A percentile compares a stretch with the other conserved stretches of the same genome.
phyloP scores from a whole-genome alignment of 2,113 vertebrate genomes.

The Panthera uncia region DNA sequence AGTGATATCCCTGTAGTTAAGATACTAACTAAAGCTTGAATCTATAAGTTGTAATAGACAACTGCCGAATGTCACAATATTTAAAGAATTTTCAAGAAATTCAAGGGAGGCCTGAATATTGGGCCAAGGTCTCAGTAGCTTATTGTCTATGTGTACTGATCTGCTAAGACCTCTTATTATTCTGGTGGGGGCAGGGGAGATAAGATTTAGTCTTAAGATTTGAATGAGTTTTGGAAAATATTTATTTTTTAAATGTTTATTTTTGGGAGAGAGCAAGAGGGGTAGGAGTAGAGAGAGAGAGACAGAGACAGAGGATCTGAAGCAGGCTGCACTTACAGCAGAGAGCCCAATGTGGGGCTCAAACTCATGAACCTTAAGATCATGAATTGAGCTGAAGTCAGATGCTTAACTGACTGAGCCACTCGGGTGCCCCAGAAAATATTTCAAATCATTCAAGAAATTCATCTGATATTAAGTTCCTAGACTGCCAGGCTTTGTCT shows the following conservation, averaged over 20 bases:
- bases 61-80: not conserved
- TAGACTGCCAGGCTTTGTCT: not conserved
- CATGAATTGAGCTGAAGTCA: too few relatives aligned
- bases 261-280: too few relatives aligned
- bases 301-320: too few relatives aligned
- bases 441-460: not conserved
- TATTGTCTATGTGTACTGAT: not conserved
- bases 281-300: too few relatives aligned
- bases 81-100: not conserved
- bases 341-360: too few relatives aligned
- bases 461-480: not conserved
- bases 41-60: not conserved
- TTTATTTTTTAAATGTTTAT: not conserved
- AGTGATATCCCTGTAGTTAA: not conserved
- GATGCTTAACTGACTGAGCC: too few relatives aligned
- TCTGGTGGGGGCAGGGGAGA: not conserved
- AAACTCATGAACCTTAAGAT: too few relatives aligned
- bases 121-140: not conserved
- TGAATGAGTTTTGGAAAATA: not conserved
- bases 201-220: not conserved
- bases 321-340: too few relatives aligned
- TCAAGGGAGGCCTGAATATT: not conserved
- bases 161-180: not conserved
- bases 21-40: not conserved
- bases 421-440: not conserved